Evolutionary conservation across 2,797 vertebrate species (phyloP).

Genomic region (Salmo trutta): DNA sequence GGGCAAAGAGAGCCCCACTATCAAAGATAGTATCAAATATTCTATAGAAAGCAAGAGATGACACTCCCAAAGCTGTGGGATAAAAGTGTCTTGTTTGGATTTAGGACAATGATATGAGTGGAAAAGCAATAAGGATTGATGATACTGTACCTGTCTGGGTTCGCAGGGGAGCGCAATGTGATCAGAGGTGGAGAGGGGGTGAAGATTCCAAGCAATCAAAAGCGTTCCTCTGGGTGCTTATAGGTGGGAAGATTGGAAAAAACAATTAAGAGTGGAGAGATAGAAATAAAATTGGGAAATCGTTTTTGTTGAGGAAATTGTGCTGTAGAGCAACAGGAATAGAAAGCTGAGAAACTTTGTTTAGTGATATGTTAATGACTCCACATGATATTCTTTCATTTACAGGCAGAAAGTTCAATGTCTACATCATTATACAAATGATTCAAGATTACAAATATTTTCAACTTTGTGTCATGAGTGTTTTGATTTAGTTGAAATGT

Average conservation of each 20-base stretch:
- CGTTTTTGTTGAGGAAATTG: no score
- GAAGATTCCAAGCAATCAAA: constrained; percentile 20
- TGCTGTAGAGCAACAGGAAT: not conserved
- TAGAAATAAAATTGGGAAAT: no score
- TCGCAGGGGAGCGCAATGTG: constrained; percentile 38
- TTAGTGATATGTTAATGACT: not conserved
- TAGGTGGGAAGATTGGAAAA: constrained; percentile 2
- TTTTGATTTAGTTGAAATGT: not conserved
- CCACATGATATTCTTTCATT: not conserved
- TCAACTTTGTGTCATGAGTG: not conserved
- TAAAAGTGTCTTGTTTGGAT: constrained; percentile 51
- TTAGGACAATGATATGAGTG: no score
- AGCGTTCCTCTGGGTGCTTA: constrained; percentile 45
- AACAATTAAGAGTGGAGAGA: not conserved
- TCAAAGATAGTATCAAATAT: constrained; percentile 6
- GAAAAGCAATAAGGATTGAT: constrained; percentile 35
- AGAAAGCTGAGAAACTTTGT: not conserved
- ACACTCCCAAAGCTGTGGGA: constrained; percentile 47
- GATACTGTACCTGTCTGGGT: constrained; percentile 32
- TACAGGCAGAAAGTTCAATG: not conserved
- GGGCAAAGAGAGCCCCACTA: no score
- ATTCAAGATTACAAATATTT: not conserved
- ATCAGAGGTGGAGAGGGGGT: constrained; percentile 61
- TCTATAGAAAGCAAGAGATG: constrained; percentile 26
- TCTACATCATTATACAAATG: not conserved